Base-by-base conservation (phyloP, 2,113 vertebrate species). In the Spermophilus dauricus region DNA sequence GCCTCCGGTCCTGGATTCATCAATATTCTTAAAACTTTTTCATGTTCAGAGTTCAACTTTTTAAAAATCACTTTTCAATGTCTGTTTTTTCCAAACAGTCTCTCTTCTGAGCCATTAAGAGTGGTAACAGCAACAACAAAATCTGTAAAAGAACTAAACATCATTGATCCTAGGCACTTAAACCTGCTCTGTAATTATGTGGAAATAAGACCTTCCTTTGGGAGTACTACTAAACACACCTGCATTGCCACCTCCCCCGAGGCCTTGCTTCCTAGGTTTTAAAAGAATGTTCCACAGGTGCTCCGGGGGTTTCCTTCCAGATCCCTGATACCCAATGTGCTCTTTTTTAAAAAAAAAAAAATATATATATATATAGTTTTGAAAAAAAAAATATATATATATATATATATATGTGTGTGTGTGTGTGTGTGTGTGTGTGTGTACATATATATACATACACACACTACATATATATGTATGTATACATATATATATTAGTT, bases 1-100 rank as follows among this genome's bases (percentile, higher is more conserved):
- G 48, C 7, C 58, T 8, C 20, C 8, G 0, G 2, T 24, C 58
- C 61, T 6, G 3, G 24, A 22, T 28, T 63, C 24, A 63, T 63
- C 30, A 32, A 67, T 75, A 45, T 80, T 85, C 56, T 88, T 91
- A 91, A 88, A 90, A 90, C 11, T 63, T 91, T n/a, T 75, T 92
- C 61, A 92, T 30, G 10, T 53, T 86, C 42, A 92, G 67, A 93
- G 24, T 93, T 12, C 53, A 96, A 58, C 67, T 77, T 89, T 86
- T 85, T 58, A 0, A 61, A 22, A 81, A 53, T 89, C 51, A 34
- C 28, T 93, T 89, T 92, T 90, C 81, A 75, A 83, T 65, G 5
- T 94, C 69, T 76, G 45, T 3, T 48, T 89, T 72, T 95, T 89
- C 30, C 42, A 70, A 24, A n/a, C 12, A 80, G 0, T 34, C 13